phyloP scores from a whole-genome alignment of 92 coral and sea anemone genomes.

The Porites lobata region DNA sequence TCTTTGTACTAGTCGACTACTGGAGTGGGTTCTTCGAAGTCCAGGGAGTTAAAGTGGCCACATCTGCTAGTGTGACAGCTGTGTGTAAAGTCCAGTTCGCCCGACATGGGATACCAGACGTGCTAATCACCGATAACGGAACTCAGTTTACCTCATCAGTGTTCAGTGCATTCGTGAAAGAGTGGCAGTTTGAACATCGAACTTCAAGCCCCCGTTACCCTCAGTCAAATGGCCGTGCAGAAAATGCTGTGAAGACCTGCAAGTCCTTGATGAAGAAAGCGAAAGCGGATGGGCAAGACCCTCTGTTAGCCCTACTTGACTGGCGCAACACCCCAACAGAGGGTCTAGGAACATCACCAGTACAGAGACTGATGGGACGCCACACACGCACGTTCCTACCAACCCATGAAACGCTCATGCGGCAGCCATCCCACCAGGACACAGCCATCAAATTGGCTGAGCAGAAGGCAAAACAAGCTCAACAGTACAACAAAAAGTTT shows the following conservation, averaged over 20 bases:
- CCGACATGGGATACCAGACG: conserved; percentile 47
- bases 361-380: conserved; percentile 47
- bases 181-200: conserved; percentile 16
- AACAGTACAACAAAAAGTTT: conserved; percentile 29
- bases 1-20: conserved; percentile 47
- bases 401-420: conserved; percentile 25
- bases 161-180: conserved; percentile 30
- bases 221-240: not conserved
- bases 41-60: conserved; percentile 30
- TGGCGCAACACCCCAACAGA: conserved; percentile 55
- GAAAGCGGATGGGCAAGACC: conserved; percentile 39
- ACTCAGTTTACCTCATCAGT: conserved; percentile 1
- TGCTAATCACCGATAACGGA: conserved; percentile 25
- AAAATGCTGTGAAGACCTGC: conserved; percentile 29
- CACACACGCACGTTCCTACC: conserved; percentile 48
- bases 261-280: conserved; percentile 45
- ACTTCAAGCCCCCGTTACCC: not conserved
- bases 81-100: conserved; percentile 57
- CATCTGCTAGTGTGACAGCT: conserved; percentile 40
- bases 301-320: conserved; percentile 42
- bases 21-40: conserved; percentile 53
- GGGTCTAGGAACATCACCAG: conserved; percentile 34
- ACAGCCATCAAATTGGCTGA: conserved; percentile 23
- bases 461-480: conserved; percentile 22
- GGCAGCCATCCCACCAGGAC: not conserved